These are phyloP conservation scores for Shargacucullia verbasci DNA, from an alignment of 2,888 invertebrate species.

Conservation along the genomic window DNA sequence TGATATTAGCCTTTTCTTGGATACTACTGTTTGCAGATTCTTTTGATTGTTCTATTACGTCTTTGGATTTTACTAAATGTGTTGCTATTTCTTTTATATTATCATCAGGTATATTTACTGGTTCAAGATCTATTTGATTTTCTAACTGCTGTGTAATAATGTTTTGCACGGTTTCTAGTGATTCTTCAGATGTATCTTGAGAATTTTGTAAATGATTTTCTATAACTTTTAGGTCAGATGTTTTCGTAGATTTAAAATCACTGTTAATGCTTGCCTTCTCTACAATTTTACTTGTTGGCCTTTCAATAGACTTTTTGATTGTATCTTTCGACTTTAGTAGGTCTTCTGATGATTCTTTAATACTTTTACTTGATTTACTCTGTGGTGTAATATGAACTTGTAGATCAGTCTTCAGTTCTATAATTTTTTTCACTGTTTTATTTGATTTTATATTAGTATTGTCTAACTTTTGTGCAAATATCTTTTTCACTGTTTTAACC, in stretches of 20 bases:
- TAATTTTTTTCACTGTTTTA: neutral
- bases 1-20: neutral
- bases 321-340: neutral
- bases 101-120: neutral
- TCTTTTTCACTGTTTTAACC: no score
- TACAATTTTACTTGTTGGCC: neutral
- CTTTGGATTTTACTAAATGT: neutral
- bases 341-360: neutral
- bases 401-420: neutral
- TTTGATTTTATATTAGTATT: neutral
- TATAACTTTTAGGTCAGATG: neutral
- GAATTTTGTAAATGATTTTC: neutral
- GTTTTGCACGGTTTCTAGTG: no score
- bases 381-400: neutral
- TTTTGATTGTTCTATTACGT: neutral
- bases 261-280: neutral
- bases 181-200: neutral
- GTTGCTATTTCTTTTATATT: neutral
- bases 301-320: neutral
- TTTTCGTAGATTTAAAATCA: neutral
- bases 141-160: neutral
- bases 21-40: neutral
- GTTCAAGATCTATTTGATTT: neutral
- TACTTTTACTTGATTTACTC: neutral
- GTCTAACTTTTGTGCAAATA: neutral